These are phyloP conservation scores for Ametastegia equiseti DNA, from an alignment of 2,888 invertebrate genomes.

Conservation along the genomic window DNA sequence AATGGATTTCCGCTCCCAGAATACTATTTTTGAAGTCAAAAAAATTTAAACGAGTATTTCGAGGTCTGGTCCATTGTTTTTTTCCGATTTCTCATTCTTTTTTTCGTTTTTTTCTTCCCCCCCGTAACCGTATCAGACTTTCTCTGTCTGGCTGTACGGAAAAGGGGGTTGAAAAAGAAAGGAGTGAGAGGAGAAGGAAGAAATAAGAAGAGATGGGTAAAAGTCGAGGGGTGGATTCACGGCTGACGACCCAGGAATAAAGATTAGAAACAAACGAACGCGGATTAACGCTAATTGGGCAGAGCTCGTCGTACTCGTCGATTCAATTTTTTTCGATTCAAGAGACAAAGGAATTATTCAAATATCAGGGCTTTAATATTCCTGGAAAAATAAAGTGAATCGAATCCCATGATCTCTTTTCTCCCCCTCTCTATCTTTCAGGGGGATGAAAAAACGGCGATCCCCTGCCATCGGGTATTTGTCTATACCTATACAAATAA, in stretches of 20 bases:
- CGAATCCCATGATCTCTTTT: not conserved
- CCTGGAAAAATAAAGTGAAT: not conserved
- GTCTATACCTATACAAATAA: too few relatives aligned
- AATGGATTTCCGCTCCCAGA: too few relatives aligned
- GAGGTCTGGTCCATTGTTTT: too few relatives aligned
- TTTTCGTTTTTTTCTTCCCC: too few relatives aligned
- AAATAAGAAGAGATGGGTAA: not conserved
- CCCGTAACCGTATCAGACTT: too few relatives aligned
- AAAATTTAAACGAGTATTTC: too few relatives aligned
- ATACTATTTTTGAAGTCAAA: too few relatives aligned
- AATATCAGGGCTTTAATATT: constrained; percentile 55
- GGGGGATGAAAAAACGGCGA: too few relatives aligned
- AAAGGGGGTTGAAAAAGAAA: constrained; percentile 2
- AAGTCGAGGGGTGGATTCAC: constrained; percentile 14
- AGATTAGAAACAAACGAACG: constrained; percentile 68
- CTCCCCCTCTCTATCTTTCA: not conserved
- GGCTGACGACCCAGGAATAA: constrained; percentile 61
- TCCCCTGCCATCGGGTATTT: too few relatives aligned
- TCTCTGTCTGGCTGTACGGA: too few relatives aligned
- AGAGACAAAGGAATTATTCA: constrained; percentile 69
- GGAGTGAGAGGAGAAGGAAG: not conserved
- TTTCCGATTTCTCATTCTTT: too few relatives aligned
- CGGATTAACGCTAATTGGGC: constrained; percentile 72
- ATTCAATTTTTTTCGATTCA: constrained; percentile 62
- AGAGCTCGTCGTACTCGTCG: constrained; percentile 49